Conservation (phyloP, 2,888 invertebrate genomes). For the Ceraclea dissimilis region DNA sequence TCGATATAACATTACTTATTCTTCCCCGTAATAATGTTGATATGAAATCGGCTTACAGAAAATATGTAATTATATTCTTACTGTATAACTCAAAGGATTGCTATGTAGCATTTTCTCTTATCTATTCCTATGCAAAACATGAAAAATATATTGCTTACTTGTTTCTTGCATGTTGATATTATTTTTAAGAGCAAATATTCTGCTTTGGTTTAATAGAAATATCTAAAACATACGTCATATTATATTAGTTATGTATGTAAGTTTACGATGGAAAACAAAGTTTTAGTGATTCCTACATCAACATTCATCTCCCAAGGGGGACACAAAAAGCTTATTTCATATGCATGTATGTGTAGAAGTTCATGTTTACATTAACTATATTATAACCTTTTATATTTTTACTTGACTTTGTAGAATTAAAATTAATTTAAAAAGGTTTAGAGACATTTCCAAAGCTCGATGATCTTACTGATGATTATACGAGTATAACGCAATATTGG, state of each 20-base stretch:
- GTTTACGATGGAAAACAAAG: conserved; percentile 11
- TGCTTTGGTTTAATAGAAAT: conserved; percentile 5
- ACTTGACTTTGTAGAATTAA: no score
- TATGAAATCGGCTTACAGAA: background rate
- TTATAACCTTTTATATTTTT: no score
- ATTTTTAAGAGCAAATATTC: background rate
- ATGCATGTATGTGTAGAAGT: conserved; percentile 9
- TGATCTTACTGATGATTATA: no score
- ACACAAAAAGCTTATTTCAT: conserved; percentile 12
- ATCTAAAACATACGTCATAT: conserved; percentile 8
- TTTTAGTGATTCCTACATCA: conserved; percentile 15
- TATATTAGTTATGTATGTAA: conserved; percentile 1
- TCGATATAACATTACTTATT: no score
- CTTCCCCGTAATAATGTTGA: background rate
- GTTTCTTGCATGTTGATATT: background rate
- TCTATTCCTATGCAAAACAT: background rate
- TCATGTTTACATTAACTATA: background rate
- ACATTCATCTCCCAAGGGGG: conserved; percentile 6
- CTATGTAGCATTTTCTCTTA: background rate
- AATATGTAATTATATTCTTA: no score
- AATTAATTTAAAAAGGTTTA: no score
- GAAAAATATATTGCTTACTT: background rate
- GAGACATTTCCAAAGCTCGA: no score
- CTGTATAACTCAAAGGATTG: background rate
- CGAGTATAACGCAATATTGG: no score